Evolutionary conservation across 2,797 vertebrate genomes (phyloP).

Genomic region (Eulemur coronatus): DNA sequence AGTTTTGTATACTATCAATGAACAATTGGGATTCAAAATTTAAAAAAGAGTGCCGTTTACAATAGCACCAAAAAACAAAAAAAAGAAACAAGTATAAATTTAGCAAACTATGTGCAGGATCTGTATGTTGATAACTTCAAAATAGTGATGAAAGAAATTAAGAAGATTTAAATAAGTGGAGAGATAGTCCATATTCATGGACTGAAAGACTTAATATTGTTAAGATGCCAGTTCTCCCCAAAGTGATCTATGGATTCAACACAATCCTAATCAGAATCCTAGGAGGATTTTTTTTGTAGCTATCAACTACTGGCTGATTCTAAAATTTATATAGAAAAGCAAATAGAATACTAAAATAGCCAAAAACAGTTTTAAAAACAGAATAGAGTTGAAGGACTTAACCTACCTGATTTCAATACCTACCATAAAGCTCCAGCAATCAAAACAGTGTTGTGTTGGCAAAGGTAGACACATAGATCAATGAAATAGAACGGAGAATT

Average conservation of each 20-base stretch:
- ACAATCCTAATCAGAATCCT: neutral
- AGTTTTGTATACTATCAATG: neutral
- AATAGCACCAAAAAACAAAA: neutral
- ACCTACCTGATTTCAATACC: neutral
- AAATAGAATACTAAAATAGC: neutral
- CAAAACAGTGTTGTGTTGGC: neutral
- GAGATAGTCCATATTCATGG: neutral
- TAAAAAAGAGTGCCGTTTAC: neutral
- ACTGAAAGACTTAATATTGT: neutral
- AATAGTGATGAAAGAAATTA: neutral
- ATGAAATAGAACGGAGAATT: neutral
- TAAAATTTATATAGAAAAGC: neutral
- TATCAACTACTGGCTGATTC: neutral
- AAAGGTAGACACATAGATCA: neutral
- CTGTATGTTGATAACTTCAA: neutral
- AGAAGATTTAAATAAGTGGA: neutral
- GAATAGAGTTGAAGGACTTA: neutral
- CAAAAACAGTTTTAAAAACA: neutral
- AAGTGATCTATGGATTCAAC: neutral
- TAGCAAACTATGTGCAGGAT: neutral
- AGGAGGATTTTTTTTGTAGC: neutral
- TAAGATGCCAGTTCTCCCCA: neutral
- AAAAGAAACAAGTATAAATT: neutral
- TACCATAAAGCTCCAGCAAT: neutral
- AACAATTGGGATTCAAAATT: neutral